phyloP scores from a whole-genome alignment of 2,797 vertebrate species.

The Steatocranus sp. region DNA sequence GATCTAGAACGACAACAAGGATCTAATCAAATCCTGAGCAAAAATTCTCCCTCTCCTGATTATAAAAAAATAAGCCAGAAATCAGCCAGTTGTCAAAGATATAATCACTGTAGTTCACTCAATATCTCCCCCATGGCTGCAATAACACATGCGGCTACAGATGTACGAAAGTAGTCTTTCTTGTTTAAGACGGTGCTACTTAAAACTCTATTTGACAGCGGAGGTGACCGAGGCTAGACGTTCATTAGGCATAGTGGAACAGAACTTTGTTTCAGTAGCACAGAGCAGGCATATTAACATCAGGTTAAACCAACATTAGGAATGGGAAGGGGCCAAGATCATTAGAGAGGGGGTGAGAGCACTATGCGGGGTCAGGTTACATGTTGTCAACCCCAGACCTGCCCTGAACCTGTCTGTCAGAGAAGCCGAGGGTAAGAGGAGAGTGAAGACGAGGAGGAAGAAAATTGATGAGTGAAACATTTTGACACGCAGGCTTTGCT shows the following conservation, averaged over 20 bases:
- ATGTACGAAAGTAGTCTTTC: conserved; percentile 28
- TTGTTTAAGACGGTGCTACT: conserved; percentile 17
- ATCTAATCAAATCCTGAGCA: background rate
- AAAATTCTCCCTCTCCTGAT: background rate
- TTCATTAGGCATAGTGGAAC: conserved; percentile 28
- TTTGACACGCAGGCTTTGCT: conserved; percentile 34
- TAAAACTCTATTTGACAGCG: conserved; percentile 50
- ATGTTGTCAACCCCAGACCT: conserved; percentile 48
- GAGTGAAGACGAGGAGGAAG: conserved; percentile 3
- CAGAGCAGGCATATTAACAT: conserved; percentile 60
- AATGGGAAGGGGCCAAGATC: conserved; percentile 57
- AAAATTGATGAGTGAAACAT: conserved; percentile 47
- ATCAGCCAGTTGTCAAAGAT: background rate
- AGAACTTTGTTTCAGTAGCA: conserved; percentile 64
- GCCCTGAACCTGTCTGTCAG: conserved; percentile 56
- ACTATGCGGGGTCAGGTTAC: conserved; percentile 49
- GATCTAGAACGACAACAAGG: background rate
- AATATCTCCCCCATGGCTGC: background rate
- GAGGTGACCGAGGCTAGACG: conserved; percentile 34
- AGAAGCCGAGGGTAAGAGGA: background rate
- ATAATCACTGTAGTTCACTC: background rate
- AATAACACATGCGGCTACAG: conserved; percentile 20
- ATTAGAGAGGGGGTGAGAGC: conserved; percentile 32
- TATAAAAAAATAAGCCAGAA: background rate
- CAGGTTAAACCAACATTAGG: conserved; percentile 74